Evolutionary conservation across 2,113 vertebrate species (phyloP).

Genomic region (Cynoglossus semilaevis): DNA sequence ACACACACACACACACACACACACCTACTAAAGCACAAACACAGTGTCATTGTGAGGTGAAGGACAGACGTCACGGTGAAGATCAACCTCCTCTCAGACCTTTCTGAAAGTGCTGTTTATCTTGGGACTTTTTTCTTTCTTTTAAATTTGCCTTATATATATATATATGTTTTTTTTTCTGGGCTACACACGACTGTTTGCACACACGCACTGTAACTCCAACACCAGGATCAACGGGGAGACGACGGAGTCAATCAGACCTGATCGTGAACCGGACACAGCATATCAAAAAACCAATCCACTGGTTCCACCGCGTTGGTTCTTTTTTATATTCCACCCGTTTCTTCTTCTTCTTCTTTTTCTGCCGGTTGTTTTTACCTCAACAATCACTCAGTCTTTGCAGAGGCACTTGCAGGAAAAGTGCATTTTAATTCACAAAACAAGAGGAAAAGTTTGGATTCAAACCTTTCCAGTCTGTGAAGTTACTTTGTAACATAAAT

Average conservation of each 20-base stretch:
- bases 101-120: conserved; percentile 60
- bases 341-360: conserved; percentile 22
- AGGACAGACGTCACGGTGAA: conserved; percentile 23
- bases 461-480: conserved; percentile 67
- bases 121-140: conserved; percentile 72
- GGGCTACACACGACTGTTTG: conserved; percentile 86
- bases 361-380: conserved; percentile 56
- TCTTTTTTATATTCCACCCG: conserved; percentile 59
- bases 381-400: conserved; percentile 76
- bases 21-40: conserved; percentile 65
- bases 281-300: conserved; percentile 77
- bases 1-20: conserved; percentile 31
- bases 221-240: conserved; percentile 81
- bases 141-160: conserved; percentile 50
- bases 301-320: conserved; percentile 32
- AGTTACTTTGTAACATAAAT: conserved; percentile 84
- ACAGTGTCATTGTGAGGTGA: conserved; percentile 29
- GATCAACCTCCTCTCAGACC: conserved; percentile 66
- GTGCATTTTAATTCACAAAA: conserved; percentile 79
- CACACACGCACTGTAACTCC: conserved; percentile 76
- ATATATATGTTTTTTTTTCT: conserved; percentile 60
- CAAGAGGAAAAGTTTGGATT: conserved; percentile 37
- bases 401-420: conserved; percentile 90
- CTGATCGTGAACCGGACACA: conserved; percentile 66
- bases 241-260: conserved; percentile 72